Evolutionary conservation across 2,113 vertebrate genomes (phyloP), one percentile per base, ranked within the genome.

Genomic region (Cynopterus brachyotis): DNA sequence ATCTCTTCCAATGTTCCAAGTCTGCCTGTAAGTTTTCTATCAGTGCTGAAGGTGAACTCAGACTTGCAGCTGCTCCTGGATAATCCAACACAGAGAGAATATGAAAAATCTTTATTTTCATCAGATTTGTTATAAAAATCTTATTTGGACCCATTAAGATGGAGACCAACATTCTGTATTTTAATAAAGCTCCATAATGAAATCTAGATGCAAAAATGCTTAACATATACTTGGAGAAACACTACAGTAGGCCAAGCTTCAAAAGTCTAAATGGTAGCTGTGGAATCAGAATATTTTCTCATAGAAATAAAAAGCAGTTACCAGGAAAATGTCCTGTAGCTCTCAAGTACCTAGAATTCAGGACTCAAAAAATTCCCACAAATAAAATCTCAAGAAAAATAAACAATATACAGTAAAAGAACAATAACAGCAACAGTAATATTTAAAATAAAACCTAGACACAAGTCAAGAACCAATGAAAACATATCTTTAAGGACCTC

Each of bases 391-490:
- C 67, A 73, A 86, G 17, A 22, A 79, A 90, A 93, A 84, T 0
- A 93, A 83, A 40, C 13, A 91, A 85, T 0, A 2, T 50, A 81
- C 6, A 89, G 32, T 94, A 78, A 89, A 89, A 59, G 50, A 69
- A 35, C 8, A 4, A 60, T 20, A 73, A 59, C 0, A 70, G 53
- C 6, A 94, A 76, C 30, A 75, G 47, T 24, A 32, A 81, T 78
- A 75, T 73, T 87, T 76, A 57, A 76, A 91, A 94, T 35, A 81
- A 84, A 88, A 57, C 45, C 37, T 76, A 89, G 92, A 67, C 5
- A 80, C 7, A 89, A 73, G 11, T 10, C 20, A 91, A 79, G 47
- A 78, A 55, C 30, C 57, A 84, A 45, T 35, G 70, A 92, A 92
- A 82, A 89, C 9, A 89, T 28, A 79, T 19, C 15, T 91, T 50